Conservation (phyloP, 2,888 invertebrate genomes). For the Omphaloscelis lunosa region DNA sequence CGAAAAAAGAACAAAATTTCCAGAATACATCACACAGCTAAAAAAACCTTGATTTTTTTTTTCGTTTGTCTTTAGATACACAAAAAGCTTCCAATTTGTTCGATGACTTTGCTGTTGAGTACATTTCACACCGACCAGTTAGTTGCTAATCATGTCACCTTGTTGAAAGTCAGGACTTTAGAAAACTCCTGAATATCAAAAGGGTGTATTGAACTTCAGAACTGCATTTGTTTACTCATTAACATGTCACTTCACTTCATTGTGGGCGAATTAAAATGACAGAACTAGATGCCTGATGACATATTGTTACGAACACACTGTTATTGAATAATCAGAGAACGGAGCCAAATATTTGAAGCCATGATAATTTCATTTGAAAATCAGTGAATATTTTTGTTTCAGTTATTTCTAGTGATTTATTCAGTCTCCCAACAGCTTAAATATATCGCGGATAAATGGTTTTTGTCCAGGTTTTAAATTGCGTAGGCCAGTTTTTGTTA, state of each 20-base stretch:
- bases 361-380: slow-evolving; percentile 41
- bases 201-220: slow-evolving; percentile 10
- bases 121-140: neutral
- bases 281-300: slow-evolving; percentile 19
- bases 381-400: slow-evolving; percentile 29
- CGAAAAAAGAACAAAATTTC: neutral
- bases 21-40: neutral
- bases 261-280: neutral
- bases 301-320: slow-evolving; percentile 15
- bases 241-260: slow-evolving; percentile 2
- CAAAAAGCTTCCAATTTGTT: neutral
- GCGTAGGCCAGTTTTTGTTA: neutral
- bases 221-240: slow-evolving; percentile 10
- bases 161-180: neutral
- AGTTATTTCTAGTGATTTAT: slow-evolving; percentile 30
- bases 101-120: neutral
- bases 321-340: slow-evolving; percentile 18
- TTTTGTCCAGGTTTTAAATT: slow-evolving; percentile 25
- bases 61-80: neutral
- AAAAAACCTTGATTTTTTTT: neutral
- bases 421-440: neutral
- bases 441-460: neutral
- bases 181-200: neutral
- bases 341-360: slow-evolving; percentile 23
- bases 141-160: neutral